Conservation (phyloP, 2,888 invertebrate species). For the Bruchidius siliquastri region DNA sequence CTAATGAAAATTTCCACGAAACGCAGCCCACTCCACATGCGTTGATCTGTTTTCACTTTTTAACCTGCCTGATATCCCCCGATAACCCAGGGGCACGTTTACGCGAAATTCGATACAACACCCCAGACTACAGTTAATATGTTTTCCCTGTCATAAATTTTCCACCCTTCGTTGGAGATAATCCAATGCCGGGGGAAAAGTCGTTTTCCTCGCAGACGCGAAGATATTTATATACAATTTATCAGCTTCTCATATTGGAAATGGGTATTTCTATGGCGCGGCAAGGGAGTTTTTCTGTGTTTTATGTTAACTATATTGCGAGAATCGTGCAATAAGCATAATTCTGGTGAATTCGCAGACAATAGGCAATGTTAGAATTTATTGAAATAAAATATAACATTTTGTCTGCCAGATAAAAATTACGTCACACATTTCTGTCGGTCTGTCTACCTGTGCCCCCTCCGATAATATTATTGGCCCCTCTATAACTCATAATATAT, state of each 20-base stretch:
- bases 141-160: background rate
- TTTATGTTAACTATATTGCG: background rate
- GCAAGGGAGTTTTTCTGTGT: background rate
- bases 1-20: background rate
- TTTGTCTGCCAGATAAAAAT: too few relatives aligned
- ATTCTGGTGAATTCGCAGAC: background rate
- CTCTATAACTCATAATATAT: too few relatives aligned
- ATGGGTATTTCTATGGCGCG: background rate
- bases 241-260: background rate
- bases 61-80: background rate
- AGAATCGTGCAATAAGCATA: background rate
- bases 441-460: too few relatives aligned
- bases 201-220: background rate
- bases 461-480: too few relatives aligned
- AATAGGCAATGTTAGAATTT: too few relatives aligned
- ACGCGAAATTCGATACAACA: background rate
- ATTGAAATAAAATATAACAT: too few relatives aligned
- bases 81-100: background rate
- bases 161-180: background rate
- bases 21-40: background rate
- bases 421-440: too few relatives aligned
- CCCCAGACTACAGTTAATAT: background rate
- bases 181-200: background rate
- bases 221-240: background rate
- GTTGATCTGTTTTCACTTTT: background rate